Base-by-base conservation (phyloP, 2,888 invertebrate species). In the Caenorhabditis uteleia region DNA sequence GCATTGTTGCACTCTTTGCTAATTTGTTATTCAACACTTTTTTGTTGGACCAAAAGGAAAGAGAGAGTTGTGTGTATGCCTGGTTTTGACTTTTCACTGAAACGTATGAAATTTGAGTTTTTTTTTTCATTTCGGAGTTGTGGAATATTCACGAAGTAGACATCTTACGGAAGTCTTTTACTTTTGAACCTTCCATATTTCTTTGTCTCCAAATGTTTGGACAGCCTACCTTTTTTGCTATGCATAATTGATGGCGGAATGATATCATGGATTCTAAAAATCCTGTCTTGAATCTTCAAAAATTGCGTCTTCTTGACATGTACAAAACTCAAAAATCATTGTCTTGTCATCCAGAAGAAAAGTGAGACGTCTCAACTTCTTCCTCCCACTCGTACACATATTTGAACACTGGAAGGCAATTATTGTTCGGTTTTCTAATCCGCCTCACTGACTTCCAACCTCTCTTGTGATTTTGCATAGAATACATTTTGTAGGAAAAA, bases 1-100 rank as follows among this genome's bases (percentile, higher is more conserved):
- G 48, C 54, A 48, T 53, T 60, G 60, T 53, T 56, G 62, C 62
- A 56, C 62, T 48, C 56, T 36, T 36, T 36, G 36, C 54, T 56
- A 62, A 62, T 62, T 62, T 62, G 62, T 62, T 62, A 62, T 62
- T 62, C 62, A 62, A 62, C 62, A 56, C 62, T 62, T 62, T 56
- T 58, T 61, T 61, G 31, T 56, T 47, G 54, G 3, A n/a, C n/a
- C n/a, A n/a, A n/a, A n/a, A n/a, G n/a, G n/a, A n/a, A n/a, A n/a
- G n/a, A n/a, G n/a, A n/a, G n/a, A n/a, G n/a, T 49, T 54, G 60
- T 54, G 54, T 60, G 36, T 54, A 54, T 34, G n/a, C 18, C 38
- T 40, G 26, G 46, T 50, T 39, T 56, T 39, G 48, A 45, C 48
- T 62, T 62, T 62, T 56, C 44, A 51, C 36, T 56, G 56, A 62